These are phyloP conservation scores for Tridacna gigas DNA, from an alignment of 2,888 invertebrate species.

Conservation along the genomic window DNA sequence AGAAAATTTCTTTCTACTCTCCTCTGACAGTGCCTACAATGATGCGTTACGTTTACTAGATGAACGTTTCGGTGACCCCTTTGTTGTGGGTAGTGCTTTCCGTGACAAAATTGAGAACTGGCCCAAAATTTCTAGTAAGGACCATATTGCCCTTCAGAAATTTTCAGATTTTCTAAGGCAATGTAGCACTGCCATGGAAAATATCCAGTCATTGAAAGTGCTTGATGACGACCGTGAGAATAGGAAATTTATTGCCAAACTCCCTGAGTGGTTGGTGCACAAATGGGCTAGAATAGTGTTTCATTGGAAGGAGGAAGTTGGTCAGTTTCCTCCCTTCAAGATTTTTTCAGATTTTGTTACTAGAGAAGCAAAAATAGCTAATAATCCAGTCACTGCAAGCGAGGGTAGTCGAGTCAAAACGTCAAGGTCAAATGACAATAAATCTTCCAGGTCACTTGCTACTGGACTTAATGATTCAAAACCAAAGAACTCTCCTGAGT, in stretches of 20 bases:
- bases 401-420: too few relatives aligned
- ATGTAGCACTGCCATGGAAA: slow-evolving; percentile 35
- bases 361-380: slow-evolving; percentile 11
- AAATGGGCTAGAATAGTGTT: neutral
- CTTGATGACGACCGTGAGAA: slow-evolving; percentile 5
- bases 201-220: slow-evolving; percentile 18
- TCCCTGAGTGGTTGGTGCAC: slow-evolving; percentile 7
- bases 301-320: neutral
- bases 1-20: slow-evolving; percentile 16
- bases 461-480: neutral
- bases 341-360: slow-evolving; percentile 44
- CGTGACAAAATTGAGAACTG: neutral
- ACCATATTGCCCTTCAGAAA: neutral
- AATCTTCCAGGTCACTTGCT: neutral
- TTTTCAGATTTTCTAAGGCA: slow-evolving; percentile 50
- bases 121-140: neutral
- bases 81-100: neutral
- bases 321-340: slow-evolving; percentile 14
- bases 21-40: neutral
- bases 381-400: slow-evolving; percentile 11
- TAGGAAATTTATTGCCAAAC: slow-evolving; percentile 2
- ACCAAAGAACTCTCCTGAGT: neutral
- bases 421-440: too few relatives aligned
- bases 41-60: neutral
- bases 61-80: slow-evolving; percentile 1